A percentile compares a stretch with the other conserved stretches of the same genome.
Evolutionary conservation across 2,888 invertebrate genomes (phyloP).

Genomic region (Meteorus colon): DNA sequence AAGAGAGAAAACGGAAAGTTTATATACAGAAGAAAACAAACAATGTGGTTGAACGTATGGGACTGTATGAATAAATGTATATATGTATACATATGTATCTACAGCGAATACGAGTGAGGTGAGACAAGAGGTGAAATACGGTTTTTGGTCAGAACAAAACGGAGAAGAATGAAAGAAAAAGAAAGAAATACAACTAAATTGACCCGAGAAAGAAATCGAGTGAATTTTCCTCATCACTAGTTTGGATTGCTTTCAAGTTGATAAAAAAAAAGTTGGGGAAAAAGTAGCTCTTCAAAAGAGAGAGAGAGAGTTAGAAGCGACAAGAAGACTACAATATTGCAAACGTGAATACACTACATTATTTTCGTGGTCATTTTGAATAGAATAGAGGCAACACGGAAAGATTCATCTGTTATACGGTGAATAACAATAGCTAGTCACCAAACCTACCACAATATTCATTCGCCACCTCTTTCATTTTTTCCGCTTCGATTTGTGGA

Average conservation of each 20-base stretch:
- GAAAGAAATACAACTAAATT: not conserved
- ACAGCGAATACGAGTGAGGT: not conserved
- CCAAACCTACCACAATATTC: conserved; percentile 12
- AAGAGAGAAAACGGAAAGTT: not conserved
- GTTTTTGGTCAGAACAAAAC: not conserved
- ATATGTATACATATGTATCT: not conserved
- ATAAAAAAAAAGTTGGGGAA: conserved; percentile 24
- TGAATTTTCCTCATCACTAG: conserved; percentile 25
- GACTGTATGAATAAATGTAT: not conserved
- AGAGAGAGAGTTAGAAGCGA: not conserved
- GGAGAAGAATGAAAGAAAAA: not conserved
- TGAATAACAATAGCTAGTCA: not conserved
- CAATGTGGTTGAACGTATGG: not conserved
- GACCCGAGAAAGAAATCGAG: not conserved
- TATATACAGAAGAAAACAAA: not conserved
- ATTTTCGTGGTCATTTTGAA: conserved; percentile 27
- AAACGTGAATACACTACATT: not conserved
- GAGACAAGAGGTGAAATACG: conserved; percentile 10
- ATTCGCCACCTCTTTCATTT: not conserved
- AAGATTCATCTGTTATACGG: conserved; percentile 20
- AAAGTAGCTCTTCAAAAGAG: not conserved
- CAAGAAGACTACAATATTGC: conserved; percentile 11
- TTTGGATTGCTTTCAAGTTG: conserved; percentile 44
- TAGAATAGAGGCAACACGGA: conserved; percentile 15
- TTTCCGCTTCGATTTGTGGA: conserved; percentile 20